These are phyloP conservation scores for Coenobita brevimanus DNA, from an alignment of 1,140 invertebrate genomes.

Conservation along the genomic window DNA sequence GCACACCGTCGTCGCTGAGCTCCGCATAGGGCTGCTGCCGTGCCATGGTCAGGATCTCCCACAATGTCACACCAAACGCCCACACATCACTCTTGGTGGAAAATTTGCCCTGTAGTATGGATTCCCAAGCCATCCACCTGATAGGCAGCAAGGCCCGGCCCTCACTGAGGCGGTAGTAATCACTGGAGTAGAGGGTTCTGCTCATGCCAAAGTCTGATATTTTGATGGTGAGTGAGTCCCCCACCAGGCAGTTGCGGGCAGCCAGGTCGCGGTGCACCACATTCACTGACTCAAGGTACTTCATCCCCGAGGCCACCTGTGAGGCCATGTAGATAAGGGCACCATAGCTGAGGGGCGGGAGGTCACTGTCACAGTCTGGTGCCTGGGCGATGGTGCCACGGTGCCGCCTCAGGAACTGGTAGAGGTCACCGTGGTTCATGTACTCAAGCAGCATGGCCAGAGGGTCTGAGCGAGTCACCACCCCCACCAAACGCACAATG, in stretches of 20 bases:
- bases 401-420: slow-evolving; percentile 78
- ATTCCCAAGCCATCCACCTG: slow-evolving; percentile 70
- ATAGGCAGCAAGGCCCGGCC: slow-evolving; percentile 77
- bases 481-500: slow-evolving; percentile 68
- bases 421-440: slow-evolving; percentile 69
- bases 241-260: slow-evolving; percentile 77
- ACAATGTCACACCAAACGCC: slow-evolving; percentile 90
- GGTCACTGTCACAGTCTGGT: slow-evolving; percentile 76
- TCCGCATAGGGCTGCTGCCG: slow-evolving; percentile 86
- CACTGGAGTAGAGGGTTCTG: slow-evolving; percentile 79
- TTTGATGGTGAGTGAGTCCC: slow-evolving; percentile 73
- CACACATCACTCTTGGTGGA: slow-evolving; percentile 90
- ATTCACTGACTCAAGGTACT: slow-evolving; percentile 86
- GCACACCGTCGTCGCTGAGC: slow-evolving; percentile 84
- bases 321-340: slow-evolving; percentile 80
- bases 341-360: slow-evolving; percentile 78
- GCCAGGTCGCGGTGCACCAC: slow-evolving; percentile 87
- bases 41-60: slow-evolving; percentile 91
- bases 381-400: slow-evolving; percentile 74
- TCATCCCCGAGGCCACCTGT: slow-evolving; percentile 89
- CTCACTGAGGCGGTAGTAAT: slow-evolving; percentile 81
- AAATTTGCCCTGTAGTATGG: slow-evolving; percentile 81
- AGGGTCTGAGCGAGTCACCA: slow-evolving; percentile 67
- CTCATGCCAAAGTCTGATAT: slow-evolving; percentile 77
- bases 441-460: slow-evolving; percentile 69